Conservation (phyloP, 2,888 invertebrate species). For the Griposia aprilina region DNA sequence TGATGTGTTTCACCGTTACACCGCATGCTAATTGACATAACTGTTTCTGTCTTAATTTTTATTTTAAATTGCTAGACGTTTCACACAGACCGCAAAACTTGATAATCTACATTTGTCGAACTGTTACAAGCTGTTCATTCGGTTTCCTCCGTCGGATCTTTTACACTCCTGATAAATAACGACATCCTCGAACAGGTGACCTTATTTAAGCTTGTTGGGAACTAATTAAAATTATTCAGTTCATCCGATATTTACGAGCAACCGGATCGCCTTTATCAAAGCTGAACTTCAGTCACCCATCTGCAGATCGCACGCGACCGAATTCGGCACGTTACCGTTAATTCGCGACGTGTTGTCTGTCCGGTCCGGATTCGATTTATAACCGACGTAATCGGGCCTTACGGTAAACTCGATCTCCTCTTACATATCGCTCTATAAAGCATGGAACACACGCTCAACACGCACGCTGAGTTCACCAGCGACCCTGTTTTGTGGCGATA, state of each 20-base stretch:
- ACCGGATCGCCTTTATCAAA: conserved; percentile 50
- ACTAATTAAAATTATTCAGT: conserved; percentile 53
- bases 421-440: conserved; percentile 75
- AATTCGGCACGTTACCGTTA: conserved; percentile 87
- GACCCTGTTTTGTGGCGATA: conserved; percentile 64
- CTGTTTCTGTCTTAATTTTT: conserved; percentile 66
- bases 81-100: conserved; percentile 50
- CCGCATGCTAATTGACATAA: conserved; percentile 73
- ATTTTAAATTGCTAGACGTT: conserved; percentile 54
- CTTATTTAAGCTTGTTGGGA: conserved; percentile 33
- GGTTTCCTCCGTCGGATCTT: conserved; percentile 11
- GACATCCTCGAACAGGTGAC: conserved; percentile 33
- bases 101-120: conserved; percentile 48
- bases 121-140: conserved; percentile 33
- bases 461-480: conserved; percentile 59
- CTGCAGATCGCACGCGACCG: conserved; percentile 70
- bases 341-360: conserved; percentile 72
- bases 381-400: conserved; percentile 86
- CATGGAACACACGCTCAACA: conserved; percentile 68
- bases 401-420: conserved; percentile 80
- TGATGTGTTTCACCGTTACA: conserved; percentile 72
- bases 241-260: conserved; percentile 40
- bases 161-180: conserved; percentile 34
- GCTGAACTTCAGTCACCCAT: conserved; percentile 61
- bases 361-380: conserved; percentile 83